Base-by-base conservation (phyloP, 2,888 invertebrate genomes). In the Ochropacha duplaris region DNA sequence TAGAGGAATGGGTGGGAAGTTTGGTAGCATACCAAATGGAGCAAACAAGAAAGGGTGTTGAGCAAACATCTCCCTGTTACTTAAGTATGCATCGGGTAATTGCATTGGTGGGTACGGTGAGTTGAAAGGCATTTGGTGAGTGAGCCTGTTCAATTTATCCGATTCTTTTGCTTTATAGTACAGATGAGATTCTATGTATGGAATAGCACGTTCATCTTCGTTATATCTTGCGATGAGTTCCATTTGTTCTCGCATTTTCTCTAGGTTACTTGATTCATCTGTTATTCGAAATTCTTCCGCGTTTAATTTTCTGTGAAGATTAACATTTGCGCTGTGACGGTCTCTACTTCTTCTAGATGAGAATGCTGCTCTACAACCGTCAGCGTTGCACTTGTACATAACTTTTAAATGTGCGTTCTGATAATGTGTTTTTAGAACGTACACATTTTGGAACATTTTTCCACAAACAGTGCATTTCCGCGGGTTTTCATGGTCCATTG, bases 341-440 rank as follows among this genome's bases (percentile, higher is more conserved):
- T 99, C 99, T 72, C 98, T 95, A 76, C 97, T 97, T 58, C 98
- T 94, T 82, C 98, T 98, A 0, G 98, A 98, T 5, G 98, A 97
- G 84, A 99, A 99, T 0, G 98, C 97, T 0, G 98, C 98, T 87
- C 97, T 97, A 84, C 99, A 99, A 1, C 98, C 98, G 68, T 98
- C 98, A 26, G 98, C 96, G 76, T 96, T 97, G 90, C 99, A 99
- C 81, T 97, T 97, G 88, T 98, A 98, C 96, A 98, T 97, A 61
- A 98, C 90, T 88, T 99, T 99, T 56, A 99, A 94, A 88, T 99
- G 99, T 11, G 98, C 97, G 86, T 97, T 98, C 92, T 98, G 98
- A 86, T 98, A 99, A 84, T 99, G 99, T 1, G 97, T 97, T 88
- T 98, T 98, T 24, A 98, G 95, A 54, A 97, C 96, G 81, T 98